Percentiles rank a stretch among this genome's conserved stretches.
These are phyloP conservation scores for Heliconius congener DNA, from an alignment of 1,140 invertebrate species.

Conservation along the genomic window DNA sequence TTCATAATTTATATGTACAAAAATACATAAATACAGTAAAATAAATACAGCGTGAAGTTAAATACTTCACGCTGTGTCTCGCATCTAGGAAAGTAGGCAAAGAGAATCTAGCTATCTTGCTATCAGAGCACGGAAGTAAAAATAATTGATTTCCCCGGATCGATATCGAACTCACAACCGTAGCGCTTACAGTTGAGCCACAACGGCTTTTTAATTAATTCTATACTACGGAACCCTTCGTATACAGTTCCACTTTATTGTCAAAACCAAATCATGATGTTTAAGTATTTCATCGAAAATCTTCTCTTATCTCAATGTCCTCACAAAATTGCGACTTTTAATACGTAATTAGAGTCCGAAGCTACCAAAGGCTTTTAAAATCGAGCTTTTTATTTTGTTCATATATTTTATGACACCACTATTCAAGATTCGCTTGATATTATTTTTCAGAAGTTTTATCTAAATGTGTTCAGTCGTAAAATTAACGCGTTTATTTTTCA, in stretches of 20 bases:
- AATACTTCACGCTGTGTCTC: background rate
- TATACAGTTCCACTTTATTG: too few species aligned
- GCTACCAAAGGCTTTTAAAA: slow-evolving; percentile 11
- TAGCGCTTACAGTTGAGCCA: too few species aligned
- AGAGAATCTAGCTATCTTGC: too few species aligned
- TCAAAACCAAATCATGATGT: slow-evolving; percentile 3
- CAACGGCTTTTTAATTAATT: too few species aligned
- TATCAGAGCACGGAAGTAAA: too few species aligned
- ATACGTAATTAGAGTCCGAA: background rate
- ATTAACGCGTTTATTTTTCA: slow-evolving; percentile 2
- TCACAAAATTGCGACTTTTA: background rate
- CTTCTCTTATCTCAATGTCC: slow-evolving; percentile 6
- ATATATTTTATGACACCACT: background rate
- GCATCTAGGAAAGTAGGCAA: background rate
- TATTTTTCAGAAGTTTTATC: slow-evolving; percentile 12
- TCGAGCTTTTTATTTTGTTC: background rate
- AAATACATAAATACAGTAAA: too few species aligned
- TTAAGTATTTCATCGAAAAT: slow-evolving; percentile 9
- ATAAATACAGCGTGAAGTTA: too few species aligned
- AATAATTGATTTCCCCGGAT: too few species aligned
- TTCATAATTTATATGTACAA: too few species aligned
- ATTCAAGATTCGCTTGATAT: background rate
- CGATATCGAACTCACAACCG: too few species aligned
- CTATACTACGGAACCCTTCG: background rate
- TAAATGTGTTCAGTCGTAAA: slow-evolving; percentile 9